A percentile compares a stretch with the other conserved stretches of the same genome.
Conservation (phyloP, 2,113 vertebrate genomes). For the Marmota flaviventris region DNA sequence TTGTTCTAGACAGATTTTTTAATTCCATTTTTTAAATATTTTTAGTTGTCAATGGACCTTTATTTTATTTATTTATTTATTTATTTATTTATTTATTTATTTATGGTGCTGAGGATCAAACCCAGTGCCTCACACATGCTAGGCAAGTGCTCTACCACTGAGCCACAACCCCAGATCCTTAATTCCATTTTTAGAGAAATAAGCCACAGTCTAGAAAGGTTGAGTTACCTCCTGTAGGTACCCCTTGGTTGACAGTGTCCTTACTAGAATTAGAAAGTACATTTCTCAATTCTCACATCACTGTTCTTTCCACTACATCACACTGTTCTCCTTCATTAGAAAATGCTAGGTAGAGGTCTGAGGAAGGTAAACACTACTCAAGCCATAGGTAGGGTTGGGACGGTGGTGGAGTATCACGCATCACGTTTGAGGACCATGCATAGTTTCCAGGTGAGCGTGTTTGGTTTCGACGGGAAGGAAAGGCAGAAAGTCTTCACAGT, state of each 20-base stretch:
- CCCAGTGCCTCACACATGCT: too few species aligned
- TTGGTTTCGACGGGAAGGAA: conserved; percentile 73
- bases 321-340: conserved; percentile 63
- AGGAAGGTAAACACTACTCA: conserved; percentile 50
- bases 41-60: too few species aligned
- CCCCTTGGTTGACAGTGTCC: background rate
- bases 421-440: conserved; percentile 47
- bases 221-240: background rate
- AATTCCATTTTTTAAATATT: background rate
- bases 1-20: background rate
- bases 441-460: conserved; percentile 83
- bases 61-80: too few species aligned
- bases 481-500: conserved; percentile 56
- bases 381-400: background rate
- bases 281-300: conserved; percentile 49
- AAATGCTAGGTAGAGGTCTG: conserved; percentile 60
- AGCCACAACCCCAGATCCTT: too few species aligned
- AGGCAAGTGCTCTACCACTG: too few species aligned
- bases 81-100: too few species aligned
- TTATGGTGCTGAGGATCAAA: too few species aligned
- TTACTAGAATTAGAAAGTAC: conserved; percentile 8
- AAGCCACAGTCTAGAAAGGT: background rate
- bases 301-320: conserved; percentile 73
- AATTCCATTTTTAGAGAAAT: background rate
- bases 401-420: conserved; percentile 37